Percentiles rank a stretch among this genome's conserved stretches.
Conservation (phyloP, 2,888 invertebrate genomes). For the Halocaridina rubra region DNA sequence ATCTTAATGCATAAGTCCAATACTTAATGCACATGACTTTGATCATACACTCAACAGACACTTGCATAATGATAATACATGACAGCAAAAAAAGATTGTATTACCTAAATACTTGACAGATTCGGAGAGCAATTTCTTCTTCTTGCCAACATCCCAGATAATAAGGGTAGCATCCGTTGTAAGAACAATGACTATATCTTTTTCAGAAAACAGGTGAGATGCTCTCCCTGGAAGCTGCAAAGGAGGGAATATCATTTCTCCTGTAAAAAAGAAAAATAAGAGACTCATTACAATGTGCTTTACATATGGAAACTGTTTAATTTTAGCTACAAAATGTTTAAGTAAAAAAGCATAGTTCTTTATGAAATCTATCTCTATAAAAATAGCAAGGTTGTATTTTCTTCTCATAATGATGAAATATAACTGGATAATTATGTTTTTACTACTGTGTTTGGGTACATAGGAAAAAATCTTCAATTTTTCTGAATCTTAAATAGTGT, state of each 20-base stretch:
- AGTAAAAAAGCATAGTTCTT: too few relatives aligned
- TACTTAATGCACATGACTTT: background rate
- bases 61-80: background rate
- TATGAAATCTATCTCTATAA: too few relatives aligned
- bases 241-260: conserved; percentile 56
- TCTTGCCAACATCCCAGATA: conserved; percentile 55
- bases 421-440: too few relatives aligned
- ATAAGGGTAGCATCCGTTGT: conserved; percentile 54
- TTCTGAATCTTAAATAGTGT: too few relatives aligned
- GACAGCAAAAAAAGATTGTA: background rate
- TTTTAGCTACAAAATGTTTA: too few relatives aligned
- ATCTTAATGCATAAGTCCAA: background rate
- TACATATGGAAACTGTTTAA: too few relatives aligned
- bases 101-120: conserved; percentile 55
- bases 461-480: too few relatives aligned
- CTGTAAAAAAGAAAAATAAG: conserved; percentile 21
- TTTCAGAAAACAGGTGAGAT: conserved; percentile 53
- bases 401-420: too few relatives aligned
- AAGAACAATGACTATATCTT: conserved; percentile 48
- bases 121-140: conserved; percentile 44
- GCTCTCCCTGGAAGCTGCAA: conserved; percentile 55
- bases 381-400: too few relatives aligned
- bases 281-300: background rate
- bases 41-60: background rate
- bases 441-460: too few relatives aligned